phyloP scores from a whole-genome alignment of 2,797 vertebrate genomes.

The Crenichthys baileyi region DNA sequence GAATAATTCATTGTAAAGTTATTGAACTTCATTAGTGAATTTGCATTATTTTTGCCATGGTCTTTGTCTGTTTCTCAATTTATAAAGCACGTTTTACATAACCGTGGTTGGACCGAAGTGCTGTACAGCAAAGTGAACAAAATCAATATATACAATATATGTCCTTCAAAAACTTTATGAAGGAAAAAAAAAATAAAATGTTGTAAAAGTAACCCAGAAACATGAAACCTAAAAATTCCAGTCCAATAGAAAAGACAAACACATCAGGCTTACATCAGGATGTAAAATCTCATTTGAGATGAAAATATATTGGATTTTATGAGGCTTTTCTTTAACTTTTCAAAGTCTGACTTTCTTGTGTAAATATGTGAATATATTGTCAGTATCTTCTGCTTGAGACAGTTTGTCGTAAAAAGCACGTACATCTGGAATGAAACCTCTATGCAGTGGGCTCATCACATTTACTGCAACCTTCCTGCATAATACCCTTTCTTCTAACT shows the following conservation, averaged over 20 bases:
- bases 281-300: not conserved
- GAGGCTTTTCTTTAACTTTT: not conserved
- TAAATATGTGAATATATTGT: not conserved
- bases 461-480: not conserved
- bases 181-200: not conserved
- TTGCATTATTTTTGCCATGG: not conserved
- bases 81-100: not conserved
- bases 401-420: not conserved
- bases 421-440: not conserved
- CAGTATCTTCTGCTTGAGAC: not conserved
- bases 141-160: not conserved
- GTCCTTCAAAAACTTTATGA: not conserved
- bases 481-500: not conserved
- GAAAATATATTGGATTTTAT: not conserved
- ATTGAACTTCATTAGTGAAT: not conserved
- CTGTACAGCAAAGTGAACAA: not conserved
- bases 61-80: not conserved
- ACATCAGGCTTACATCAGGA: not conserved
- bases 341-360: not conserved
- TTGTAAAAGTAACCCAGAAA: not conserved
- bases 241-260: not conserved
- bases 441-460: not conserved
- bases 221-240: not conserved
- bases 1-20: not conserved
- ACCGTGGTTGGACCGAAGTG: not conserved